phyloP scores from a whole-genome alignment of 2,113 vertebrate species.

The Hippocampus mohnikei region DNA sequence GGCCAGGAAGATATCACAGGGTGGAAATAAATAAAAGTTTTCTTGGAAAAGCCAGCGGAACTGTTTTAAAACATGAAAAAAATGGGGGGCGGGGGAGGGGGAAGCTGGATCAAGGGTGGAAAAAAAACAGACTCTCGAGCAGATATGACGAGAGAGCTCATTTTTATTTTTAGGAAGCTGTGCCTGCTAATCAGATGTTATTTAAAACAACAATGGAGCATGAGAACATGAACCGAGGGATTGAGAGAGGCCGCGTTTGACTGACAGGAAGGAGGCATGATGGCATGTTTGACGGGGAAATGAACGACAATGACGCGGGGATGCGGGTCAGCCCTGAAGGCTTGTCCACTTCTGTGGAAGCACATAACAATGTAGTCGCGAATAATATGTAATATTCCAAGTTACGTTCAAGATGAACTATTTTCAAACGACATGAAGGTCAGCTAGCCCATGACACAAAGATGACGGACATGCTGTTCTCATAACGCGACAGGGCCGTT shows the following conservation, averaged over 20 bases:
- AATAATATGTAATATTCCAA: not conserved
- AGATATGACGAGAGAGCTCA: slow-evolving; percentile 33
- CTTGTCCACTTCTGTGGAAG: not conserved
- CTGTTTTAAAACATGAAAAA: slow-evolving; percentile 40
- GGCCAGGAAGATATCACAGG: slow-evolving; percentile 58
- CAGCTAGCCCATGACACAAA: not conserved
- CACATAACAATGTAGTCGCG: not conserved
- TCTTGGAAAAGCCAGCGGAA: slow-evolving; percentile 44
- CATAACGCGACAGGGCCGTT: not conserved
- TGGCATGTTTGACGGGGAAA: slow-evolving; percentile 52
- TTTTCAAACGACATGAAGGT: not conserved
- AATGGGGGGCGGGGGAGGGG: not conserved
- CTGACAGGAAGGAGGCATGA: slow-evolving; percentile 52
- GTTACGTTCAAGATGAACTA: not conserved
- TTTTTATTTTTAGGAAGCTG: slow-evolving; percentile 54
- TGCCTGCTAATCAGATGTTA: slow-evolving; percentile 55
- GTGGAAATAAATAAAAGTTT: slow-evolving; percentile 62
- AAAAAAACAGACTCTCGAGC: slow-evolving; percentile 5
- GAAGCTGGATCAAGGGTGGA: slow-evolving; percentile 10
- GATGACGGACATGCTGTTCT: not conserved
- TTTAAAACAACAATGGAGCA: slow-evolving; percentile 61
- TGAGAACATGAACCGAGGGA: slow-evolving; percentile 47
- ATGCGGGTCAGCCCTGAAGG: not conserved
- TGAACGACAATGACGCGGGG: slow-evolving; percentile 31
- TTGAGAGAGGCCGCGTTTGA: slow-evolving; percentile 49